These are phyloP conservation scores for Ramphastos sulfuratus DNA, from an alignment of 2,113 vertebrate species.

Conservation along the genomic window DNA sequence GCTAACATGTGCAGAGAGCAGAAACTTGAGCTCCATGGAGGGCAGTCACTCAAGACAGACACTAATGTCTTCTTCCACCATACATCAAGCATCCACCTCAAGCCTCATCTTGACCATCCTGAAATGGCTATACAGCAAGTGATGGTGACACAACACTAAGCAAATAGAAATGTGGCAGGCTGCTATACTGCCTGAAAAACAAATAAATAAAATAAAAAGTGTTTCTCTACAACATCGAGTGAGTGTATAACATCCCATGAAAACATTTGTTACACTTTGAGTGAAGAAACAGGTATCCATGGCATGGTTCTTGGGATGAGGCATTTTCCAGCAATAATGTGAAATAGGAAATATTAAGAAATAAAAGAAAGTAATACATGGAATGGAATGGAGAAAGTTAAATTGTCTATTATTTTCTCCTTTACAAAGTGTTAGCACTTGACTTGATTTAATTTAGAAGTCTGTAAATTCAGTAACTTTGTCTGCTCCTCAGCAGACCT, in stretches of 20 bases:
- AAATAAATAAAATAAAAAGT: too few species aligned
- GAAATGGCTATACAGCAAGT: background rate
- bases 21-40: background rate
- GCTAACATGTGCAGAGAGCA: background rate
- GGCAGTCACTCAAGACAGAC: background rate
- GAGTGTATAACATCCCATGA: background rate
- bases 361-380: fast-evolving
- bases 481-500: background rate
- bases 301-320: background rate
- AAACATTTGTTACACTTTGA: background rate
- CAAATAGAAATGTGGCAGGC: background rate
- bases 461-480: background rate
- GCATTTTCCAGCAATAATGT: background rate
- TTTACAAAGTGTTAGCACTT: background rate
- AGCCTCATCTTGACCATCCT: background rate
- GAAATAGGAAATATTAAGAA: background rate
- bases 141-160: fast-evolving
- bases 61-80: fast-evolving
- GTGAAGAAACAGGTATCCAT: background rate
- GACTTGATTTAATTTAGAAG: background rate
- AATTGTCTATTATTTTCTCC: background rate
- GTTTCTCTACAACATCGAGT: background rate
- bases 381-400: background rate
- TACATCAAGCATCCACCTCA: fast-evolving
- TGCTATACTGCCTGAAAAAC: background rate